A percentile compares a stretch with the other conserved stretches of the same genome.
Conservation (phyloP, 1,140 invertebrate species). For the Solenopsis invicta region DNA sequence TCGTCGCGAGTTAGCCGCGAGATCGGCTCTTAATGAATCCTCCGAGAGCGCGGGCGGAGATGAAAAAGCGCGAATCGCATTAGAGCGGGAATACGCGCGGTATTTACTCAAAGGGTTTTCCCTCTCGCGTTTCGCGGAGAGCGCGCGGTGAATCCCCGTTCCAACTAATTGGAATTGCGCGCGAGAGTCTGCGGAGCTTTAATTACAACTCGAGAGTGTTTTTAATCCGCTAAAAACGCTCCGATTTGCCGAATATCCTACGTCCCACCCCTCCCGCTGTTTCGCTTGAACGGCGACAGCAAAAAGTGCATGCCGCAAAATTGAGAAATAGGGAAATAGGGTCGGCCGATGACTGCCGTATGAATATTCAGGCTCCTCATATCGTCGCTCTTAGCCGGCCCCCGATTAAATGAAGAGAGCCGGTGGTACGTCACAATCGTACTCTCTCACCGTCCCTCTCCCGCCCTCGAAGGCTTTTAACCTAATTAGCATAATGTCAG, state of each 20-base stretch:
- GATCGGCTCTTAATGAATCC: conserved; percentile 27
- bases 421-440: not conserved
- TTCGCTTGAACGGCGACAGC: not conserved
- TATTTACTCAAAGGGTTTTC: conserved; percentile 33
- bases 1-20: not conserved
- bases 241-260: not conserved
- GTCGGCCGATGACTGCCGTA: conserved; percentile 1
- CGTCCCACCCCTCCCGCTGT: no score
- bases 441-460: not conserved
- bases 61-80: conserved; percentile 51
- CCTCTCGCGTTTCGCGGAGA: conserved; percentile 6
- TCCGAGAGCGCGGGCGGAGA: not conserved
- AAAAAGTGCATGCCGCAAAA: conserved; percentile 11
- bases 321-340: not conserved
- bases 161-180: conserved; percentile 31
- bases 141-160: not conserved
- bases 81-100: conserved; percentile 1
- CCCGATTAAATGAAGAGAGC: conserved; percentile 33
- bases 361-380: conserved; percentile 36
- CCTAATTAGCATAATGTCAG: conserved; percentile 54
- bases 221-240: not conserved
- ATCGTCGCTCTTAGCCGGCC: conserved; percentile 9
- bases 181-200: conserved; percentile 8
- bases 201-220: conserved; percentile 20
- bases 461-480: conserved; percentile 32